These are phyloP conservation scores for Ahaetulla prasina DNA, from an alignment of 2,113 vertebrate species.

Conservation along the genomic window DNA sequence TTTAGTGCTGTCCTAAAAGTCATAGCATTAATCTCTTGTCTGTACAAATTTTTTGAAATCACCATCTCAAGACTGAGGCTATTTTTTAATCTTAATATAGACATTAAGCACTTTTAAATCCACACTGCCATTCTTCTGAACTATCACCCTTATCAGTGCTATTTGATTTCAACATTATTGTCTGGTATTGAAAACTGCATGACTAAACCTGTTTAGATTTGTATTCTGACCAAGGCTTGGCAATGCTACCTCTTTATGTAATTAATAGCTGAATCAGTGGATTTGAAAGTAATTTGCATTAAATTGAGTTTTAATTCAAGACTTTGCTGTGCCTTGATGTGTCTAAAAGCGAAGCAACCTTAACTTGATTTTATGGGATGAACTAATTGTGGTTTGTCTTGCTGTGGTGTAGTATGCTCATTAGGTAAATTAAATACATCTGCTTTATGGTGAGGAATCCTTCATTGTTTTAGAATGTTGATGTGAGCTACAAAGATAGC, in stretches of 20 bases:
- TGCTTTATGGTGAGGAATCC: slow-evolving; percentile 39
- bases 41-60: neutral
- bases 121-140: neutral
- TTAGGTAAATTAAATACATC: slow-evolving; percentile 64
- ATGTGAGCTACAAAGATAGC: slow-evolving; percentile 52
- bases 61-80: neutral
- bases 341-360: slow-evolving; percentile 28
- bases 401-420: slow-evolving; percentile 57
- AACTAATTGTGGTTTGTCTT: slow-evolving; percentile 67
- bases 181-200: rapidly evolving
- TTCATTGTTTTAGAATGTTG: slow-evolving; percentile 51
- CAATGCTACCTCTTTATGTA: neutral
- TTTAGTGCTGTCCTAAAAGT: neutral
- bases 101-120: neutral
- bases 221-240: neutral
- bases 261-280: slow-evolving; percentile 27
- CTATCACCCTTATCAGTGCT: neutral
- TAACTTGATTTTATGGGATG: slow-evolving; percentile 60
- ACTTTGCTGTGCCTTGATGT: slow-evolving; percentile 40
- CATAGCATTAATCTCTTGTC: neutral
- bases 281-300: slow-evolving; percentile 36
- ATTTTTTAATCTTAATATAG: neutral
- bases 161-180: neutral
- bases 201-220: slow-evolving; percentile 14
- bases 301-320: slow-evolving; percentile 22